Evolutionary conservation across 2,888 invertebrate species (phyloP).

Genomic region (Sminthurinus aureus): DNA sequence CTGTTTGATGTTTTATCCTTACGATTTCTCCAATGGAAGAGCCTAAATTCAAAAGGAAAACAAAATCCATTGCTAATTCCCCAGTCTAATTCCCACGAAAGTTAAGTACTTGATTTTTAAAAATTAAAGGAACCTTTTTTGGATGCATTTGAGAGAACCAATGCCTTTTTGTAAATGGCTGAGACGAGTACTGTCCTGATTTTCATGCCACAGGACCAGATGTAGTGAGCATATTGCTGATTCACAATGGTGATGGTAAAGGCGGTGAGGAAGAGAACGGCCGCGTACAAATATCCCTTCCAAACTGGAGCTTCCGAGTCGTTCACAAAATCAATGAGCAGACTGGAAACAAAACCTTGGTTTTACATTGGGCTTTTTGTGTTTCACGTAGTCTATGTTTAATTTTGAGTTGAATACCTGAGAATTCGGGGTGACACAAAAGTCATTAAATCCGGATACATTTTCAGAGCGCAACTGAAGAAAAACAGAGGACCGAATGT

Average conservation of each 20-base stretch:
- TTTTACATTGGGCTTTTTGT: neutral
- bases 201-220: conserved; percentile 89
- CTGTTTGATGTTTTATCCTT: neutral
- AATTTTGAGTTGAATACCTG: conserved; percentile 70
- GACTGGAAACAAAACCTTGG: conserved; percentile 45
- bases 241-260: conserved; percentile 61
- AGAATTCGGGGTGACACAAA: conserved; percentile 91
- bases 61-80: neutral
- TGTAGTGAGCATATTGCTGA: conserved; percentile 89
- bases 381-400: neutral
- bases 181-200: conserved; percentile 89
- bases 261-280: conserved; percentile 77
- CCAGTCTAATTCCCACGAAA: neutral
- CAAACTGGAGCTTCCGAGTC: conserved; percentile 70
- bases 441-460: conserved; percentile 81
- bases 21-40: conserved; percentile 87
- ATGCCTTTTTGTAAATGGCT: conserved; percentile 83
- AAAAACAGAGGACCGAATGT: conserved; percentile 89
- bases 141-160: conserved; percentile 42
- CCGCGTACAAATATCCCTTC: conserved; percentile 88
- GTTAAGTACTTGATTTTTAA: too few relatives aligned
- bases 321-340: conserved; percentile 75
- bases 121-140: conserved; percentile 46
- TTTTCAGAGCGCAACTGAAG: conserved; percentile 82
- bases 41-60: conserved; percentile 21